Evolutionary conservation across 2,797 vertebrate species (phyloP).

Genomic region (Sarcoramphus papa): DNA sequence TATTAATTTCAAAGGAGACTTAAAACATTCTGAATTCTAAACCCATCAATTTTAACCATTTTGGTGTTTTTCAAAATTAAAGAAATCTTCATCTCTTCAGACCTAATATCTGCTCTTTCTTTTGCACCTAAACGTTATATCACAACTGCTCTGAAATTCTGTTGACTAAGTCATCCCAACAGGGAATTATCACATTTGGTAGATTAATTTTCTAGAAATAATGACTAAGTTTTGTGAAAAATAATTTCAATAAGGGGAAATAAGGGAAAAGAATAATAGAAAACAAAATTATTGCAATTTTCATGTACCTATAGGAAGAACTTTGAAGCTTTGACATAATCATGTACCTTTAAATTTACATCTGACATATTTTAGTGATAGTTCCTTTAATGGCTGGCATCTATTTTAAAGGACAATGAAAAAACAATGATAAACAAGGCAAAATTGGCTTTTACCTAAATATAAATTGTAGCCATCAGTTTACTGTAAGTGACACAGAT

Average conservation of each 20-base stretch:
- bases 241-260: background rate
- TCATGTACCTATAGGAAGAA: background rate
- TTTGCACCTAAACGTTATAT: background rate
- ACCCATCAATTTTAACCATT: background rate
- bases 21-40: background rate
- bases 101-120: background rate
- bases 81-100: background rate
- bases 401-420: background rate
- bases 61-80: background rate
- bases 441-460: background rate
- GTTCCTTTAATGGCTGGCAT: background rate
- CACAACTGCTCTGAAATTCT: background rate
- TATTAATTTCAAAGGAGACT: background rate
- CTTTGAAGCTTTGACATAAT: background rate
- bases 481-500: background rate
- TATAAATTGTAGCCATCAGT: background rate
- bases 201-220: background rate
- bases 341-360: background rate
- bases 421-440: background rate
- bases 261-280: background rate
- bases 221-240: background rate
- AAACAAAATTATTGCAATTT: background rate
- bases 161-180: background rate
- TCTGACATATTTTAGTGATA: background rate
- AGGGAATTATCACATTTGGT: background rate